Base-by-base conservation (phyloP, 1,140 invertebrate species). In the Ceratina australensis region DNA sequence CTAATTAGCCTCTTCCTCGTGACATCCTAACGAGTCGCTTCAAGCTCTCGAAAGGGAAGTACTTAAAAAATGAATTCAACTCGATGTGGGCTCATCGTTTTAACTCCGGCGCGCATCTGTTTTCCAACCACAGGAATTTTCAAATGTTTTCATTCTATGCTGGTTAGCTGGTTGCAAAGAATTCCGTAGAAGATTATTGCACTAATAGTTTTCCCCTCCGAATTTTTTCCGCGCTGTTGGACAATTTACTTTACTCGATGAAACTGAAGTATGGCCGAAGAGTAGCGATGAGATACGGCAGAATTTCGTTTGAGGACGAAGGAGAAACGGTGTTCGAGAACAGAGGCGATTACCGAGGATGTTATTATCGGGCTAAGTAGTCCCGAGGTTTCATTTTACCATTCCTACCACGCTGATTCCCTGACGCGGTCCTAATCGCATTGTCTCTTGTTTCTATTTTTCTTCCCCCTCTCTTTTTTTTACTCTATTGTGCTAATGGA, bases 301-400 rank as follows among this genome's bases (percentile, higher is more conserved):
- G 60, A 72, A 49, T 59, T 63, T 64, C 18, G 28, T 47, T 22
- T 33, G 42, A 52, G 5, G 22, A 66, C 4, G 33, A 42, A 42
- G 33, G 49, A 49, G n/a, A 26, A 47, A 7, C 57, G 57, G 20
- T 52, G 67, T 75, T 74, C 56, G 18, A 18, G 65, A 52, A 75
- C 76, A 82, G 79, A 79, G 71, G 49, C 71, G 71, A 83, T 83
- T 83, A 82, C 57, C 26, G 72, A 20, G 33, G 56, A 82, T 83
- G 54, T 26, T 52, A 75, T 79, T 72, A 79, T 12, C 10, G 80
- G 52, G 59, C 33, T 73, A 78, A 78, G 66, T 28, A 63, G 68
- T 0, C 3, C 3, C n/a, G 26, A 59, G 20, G 56, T 68, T 54
- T 16, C 57, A 75, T 79, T 74, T 75, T 65, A 79, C 56, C 50